Evolutionary conservation across 2,797 vertebrate species (phyloP).

Genomic region (Coregonus ussuriensis): DNA sequence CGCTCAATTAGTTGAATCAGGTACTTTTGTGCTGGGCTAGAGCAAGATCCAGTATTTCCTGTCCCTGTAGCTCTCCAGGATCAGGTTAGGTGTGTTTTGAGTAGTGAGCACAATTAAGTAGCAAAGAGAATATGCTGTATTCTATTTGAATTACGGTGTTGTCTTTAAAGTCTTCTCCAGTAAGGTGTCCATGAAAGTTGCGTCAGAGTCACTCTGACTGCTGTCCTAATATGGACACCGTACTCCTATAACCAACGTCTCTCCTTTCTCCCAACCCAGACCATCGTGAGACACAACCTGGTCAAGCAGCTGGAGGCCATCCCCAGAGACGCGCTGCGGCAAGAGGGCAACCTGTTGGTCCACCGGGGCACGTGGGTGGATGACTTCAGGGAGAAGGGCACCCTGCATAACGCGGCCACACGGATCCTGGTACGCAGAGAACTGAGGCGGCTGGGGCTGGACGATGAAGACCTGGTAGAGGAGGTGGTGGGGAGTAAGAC

Average conservation of each 20-base stretch:
- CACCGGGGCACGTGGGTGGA: constrained; percentile 69
- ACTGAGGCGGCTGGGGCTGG: constrained; percentile 48
- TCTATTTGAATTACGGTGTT: background rate
- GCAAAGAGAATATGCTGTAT: background rate
- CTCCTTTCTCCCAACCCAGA: constrained; percentile 36
- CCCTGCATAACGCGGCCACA: constrained; percentile 70
- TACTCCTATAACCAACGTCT: background rate
- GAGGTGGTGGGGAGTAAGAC: constrained; percentile 68
- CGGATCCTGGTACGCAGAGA: constrained; percentile 66
- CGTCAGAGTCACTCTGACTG: background rate
- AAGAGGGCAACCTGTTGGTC: constrained; percentile 59
- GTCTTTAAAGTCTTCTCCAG: background rate
- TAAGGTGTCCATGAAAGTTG: background rate
- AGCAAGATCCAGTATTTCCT: background rate
- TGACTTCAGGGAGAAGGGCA: constrained; percentile 67
- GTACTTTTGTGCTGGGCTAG: background rate
- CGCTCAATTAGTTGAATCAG: background rate
- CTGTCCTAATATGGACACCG: background rate
- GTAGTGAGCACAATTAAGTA: too few relatives aligned
- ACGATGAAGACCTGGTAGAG: constrained; percentile 62
- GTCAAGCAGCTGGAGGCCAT: constrained; percentile 65
- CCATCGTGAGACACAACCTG: constrained; percentile 71
- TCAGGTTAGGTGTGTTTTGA: background rate
- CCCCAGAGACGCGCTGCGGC: constrained; percentile 50
- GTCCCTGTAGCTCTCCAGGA: background rate